Evolutionary conservation across 1,140 invertebrate species (phyloP), one percentile per base, ranked within the genome.

Genomic region (Trinorchestia longiramus): DNA sequence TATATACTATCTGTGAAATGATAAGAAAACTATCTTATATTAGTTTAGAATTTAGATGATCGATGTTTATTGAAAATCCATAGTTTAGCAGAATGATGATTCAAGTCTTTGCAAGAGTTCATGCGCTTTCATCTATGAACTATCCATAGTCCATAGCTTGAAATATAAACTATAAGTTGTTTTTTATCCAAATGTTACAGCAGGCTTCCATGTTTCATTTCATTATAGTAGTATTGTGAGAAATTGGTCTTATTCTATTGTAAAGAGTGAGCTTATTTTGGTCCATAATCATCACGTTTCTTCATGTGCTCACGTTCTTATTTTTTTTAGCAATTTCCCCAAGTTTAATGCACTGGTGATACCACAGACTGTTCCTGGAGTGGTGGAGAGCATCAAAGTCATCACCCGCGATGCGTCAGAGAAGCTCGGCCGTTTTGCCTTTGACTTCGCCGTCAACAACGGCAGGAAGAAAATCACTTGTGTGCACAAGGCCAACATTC

Each of bases 401-500:
- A 99, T 99, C 0, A 99, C 99, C 0, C 97, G 98, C 77, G 98
- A 98, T 43, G 99, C 99, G 97, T 99, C 99, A 0, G 99, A 99
- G 97, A 97, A 99, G 96, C 98, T 99, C 0, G 99, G 99, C 4
- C 98, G 99, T 96, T 99, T 99, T 97, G 99, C 99, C 0, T 99
- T 99, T 97, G 98, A 99, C 97, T 99, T 98, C 97, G 99, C 99
- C 15, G 98, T 98, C 97, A 98, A 98, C 96, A 98, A 99, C 97
- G 98, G 98, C 62, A 98, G 99, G 62, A 99, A 99, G 97, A 99
- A 99, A 97, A 98, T 99, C 40, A 99, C 99, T 0, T 99, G 99
- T 40, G 98, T 99, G 62, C 99, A 99, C 97, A 99, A 99, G 97
- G 99, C 99, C 0, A 99, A 99, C 97, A 99, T 99, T 96, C 99